A percentile compares a stretch with the other conserved stretches of the same genome.
Conservation (phyloP, 2,797 vertebrate species). For the Odontamblyopus lacepedii region DNA sequence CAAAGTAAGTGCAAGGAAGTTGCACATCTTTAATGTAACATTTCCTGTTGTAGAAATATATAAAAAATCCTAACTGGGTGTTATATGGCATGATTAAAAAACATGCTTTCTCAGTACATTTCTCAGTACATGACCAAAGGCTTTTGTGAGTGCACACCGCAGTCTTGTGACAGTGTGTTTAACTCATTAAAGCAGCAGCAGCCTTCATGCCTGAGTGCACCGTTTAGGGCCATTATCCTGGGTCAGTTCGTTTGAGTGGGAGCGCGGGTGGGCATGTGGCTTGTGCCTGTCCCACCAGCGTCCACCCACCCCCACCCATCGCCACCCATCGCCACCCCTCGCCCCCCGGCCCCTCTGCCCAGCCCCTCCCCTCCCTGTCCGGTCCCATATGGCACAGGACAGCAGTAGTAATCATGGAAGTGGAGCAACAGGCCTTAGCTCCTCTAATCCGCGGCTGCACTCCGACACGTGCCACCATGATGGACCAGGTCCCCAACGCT, state of each 20-base stretch:
- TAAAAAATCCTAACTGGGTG: background rate
- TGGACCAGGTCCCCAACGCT: slow-evolving; percentile 52
- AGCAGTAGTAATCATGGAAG: slow-evolving; percentile 82
- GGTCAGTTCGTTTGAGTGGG: slow-evolving; percentile 22
- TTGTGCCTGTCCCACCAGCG: slow-evolving; percentile 13
- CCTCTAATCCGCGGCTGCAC: slow-evolving; percentile 77
- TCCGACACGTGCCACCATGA: slow-evolving; percentile 77
- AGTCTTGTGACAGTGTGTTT: slow-evolving; percentile 5
- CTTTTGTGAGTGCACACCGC: too few relatives aligned
- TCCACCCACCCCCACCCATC: slow-evolving; percentile 31
- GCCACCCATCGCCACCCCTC: slow-evolving; percentile 37
- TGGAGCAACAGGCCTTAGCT: slow-evolving; percentile 80
- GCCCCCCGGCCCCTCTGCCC: slow-evolving; percentile 31
- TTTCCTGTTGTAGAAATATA: too few relatives aligned
- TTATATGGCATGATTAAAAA: background rate
- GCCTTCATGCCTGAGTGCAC: slow-evolving; percentile 35
- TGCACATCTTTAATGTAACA: too few relatives aligned
- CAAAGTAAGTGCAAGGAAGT: too few relatives aligned
- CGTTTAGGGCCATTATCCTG: slow-evolving; percentile 5
- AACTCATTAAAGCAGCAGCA: slow-evolving; percentile 26
- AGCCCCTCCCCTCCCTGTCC: slow-evolving; percentile 33
- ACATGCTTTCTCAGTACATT: background rate
- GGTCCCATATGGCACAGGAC: slow-evolving; percentile 78
- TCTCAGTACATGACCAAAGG: background rate
- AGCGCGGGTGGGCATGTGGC: slow-evolving; percentile 30